phyloP scores from a whole-genome alignment of 1,140 invertebrate genomes.

The Drosophila simulans region DNA sequence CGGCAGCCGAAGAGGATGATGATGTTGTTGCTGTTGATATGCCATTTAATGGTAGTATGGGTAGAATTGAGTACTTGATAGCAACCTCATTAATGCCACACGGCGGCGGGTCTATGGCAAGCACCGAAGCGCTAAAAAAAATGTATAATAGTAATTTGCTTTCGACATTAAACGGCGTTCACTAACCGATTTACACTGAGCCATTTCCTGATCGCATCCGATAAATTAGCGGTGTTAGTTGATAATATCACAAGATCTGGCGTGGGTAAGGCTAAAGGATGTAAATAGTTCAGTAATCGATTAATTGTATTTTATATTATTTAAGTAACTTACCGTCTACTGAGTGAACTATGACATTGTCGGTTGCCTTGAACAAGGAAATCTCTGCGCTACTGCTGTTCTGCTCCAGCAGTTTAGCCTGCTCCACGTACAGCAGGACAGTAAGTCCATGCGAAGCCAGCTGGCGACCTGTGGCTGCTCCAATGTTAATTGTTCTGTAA shows the following conservation, averaged over 20 bases:
- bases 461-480: constrained; percentile 91
- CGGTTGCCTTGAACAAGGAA: constrained; percentile 80
- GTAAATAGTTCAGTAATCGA: background rate
- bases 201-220: constrained; percentile 86
- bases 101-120: constrained; percentile 92
- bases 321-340: constrained; percentile 61
- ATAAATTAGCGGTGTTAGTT: constrained; percentile 73
- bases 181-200: constrained; percentile 86
- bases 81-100: constrained; percentile 88
- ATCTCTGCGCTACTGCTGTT: constrained; percentile 83
- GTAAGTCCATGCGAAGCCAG: constrained; percentile 92
- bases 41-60: constrained; percentile 89
- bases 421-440: constrained; percentile 89
- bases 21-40: constrained; percentile 79
- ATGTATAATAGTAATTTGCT: constrained; percentile 1
- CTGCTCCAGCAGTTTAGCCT: constrained; percentile 84
- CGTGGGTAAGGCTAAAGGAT: constrained; percentile 64
- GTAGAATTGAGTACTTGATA: constrained; percentile 91
- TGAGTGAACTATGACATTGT: constrained; percentile 73
- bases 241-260: constrained; percentile 84
- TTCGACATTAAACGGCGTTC: background rate
- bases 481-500: constrained; percentile 88
- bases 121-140: constrained; percentile 88
- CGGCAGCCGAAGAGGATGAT: constrained; percentile 45
- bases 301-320: background rate